Evolutionary conservation across 2,797 vertebrate genomes (phyloP).

Genomic region (Merluccius polli): DNA sequence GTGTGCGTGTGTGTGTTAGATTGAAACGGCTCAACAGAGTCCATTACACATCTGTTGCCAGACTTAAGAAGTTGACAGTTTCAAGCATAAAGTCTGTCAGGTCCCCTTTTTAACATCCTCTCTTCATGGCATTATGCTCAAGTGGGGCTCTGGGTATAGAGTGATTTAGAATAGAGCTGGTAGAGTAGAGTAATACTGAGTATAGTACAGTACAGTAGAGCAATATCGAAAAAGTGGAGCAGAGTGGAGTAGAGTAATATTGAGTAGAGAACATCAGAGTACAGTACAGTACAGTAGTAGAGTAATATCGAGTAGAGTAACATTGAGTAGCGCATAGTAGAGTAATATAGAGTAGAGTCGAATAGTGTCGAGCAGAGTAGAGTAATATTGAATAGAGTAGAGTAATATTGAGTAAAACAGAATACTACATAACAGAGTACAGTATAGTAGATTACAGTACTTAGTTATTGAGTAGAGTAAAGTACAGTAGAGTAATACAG

Average conservation of each 20-base stretch:
- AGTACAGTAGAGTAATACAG: not conserved
- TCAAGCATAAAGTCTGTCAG: not conserved
- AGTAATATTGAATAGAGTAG: too few relatives aligned
- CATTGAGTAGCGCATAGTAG: not conserved
- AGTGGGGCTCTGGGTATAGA: not conserved
- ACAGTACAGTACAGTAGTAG: too few relatives aligned
- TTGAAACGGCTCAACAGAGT: not conserved
- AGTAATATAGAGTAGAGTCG: not conserved
- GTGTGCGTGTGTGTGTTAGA: conserved; percentile 3
- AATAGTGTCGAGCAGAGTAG: not conserved
- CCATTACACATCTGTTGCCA: not conserved
- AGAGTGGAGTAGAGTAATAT: too few relatives aligned
- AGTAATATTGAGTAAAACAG: too few relatives aligned
- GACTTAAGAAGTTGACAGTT: not conserved
- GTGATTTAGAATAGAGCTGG: not conserved
- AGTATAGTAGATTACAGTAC: not conserved
- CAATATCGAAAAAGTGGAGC: not conserved
- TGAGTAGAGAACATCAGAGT: too few relatives aligned
- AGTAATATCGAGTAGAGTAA: too few relatives aligned
- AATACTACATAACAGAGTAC: not conserved
- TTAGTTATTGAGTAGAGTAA: not conserved
- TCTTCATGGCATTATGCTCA: not conserved
- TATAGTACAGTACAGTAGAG: not conserved
- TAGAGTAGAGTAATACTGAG: not conserved
- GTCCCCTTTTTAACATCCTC: not conserved